Conservation (phyloP, 2,888 invertebrate genomes). For the Ecdyonurus torrentis region DNA sequence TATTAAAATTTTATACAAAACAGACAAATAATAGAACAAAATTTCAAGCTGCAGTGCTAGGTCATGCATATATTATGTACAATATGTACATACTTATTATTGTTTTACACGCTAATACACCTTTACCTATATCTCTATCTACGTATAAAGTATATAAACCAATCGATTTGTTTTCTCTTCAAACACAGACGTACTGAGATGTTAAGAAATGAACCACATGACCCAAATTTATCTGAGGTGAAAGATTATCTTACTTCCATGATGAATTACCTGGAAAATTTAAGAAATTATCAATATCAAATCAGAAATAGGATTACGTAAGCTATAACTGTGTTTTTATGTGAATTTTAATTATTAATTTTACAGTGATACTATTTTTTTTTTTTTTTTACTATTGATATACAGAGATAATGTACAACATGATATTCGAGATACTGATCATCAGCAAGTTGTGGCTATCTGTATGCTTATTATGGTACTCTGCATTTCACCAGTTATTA, state of each 20-base stretch:
- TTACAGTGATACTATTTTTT: too few relatives aligned
- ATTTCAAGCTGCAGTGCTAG: too few relatives aligned
- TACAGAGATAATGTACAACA: constrained; percentile 28
- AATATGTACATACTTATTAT: too few relatives aligned
- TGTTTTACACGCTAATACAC: too few relatives aligned
- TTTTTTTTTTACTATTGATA: constrained; percentile 13
- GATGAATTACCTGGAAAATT: constrained; percentile 17
- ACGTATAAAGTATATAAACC: too few relatives aligned
- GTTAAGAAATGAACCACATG: constrained; percentile 13
- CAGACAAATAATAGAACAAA: too few relatives aligned
- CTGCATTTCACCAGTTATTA: constrained; percentile 33
- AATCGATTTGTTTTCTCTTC: too few relatives aligned
- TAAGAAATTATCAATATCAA: constrained; percentile 17
- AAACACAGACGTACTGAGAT: constrained; percentile 16
- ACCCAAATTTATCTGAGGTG: constrained; percentile 13
- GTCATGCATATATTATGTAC: too few relatives aligned
- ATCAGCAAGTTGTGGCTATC: constrained; percentile 27
- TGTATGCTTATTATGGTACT: constrained; percentile 31
- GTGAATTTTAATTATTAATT: neutral
- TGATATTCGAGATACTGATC: constrained; percentile 25
- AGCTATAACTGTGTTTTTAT: neutral
- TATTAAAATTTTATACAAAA: too few relatives aligned
- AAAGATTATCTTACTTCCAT: constrained; percentile 18
- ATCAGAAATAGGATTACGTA: constrained; percentile 18
- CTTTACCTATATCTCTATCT: too few relatives aligned